Base-by-base conservation (phyloP, 2,113 vertebrate genomes). In the Ciconia boyciana region DNA sequence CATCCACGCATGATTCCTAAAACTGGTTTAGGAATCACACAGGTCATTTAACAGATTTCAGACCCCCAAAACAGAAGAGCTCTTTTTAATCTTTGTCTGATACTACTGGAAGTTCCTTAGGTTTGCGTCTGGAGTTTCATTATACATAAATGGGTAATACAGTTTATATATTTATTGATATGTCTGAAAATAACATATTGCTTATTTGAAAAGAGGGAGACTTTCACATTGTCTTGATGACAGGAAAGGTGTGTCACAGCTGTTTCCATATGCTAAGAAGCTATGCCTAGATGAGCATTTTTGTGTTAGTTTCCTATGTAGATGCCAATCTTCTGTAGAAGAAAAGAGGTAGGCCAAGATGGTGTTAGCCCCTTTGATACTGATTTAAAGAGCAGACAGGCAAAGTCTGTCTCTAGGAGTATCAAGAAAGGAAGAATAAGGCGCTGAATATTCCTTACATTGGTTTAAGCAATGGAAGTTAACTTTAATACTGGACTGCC, bases 1-100 rank as follows among this genome's bases (percentile, higher is more conserved):
- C n/a, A 8, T 24, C 31, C 44, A 32, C 1, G 0, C 52, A 77
- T 1, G 0, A 15, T 64, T 58, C 43, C 80, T 52, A 57, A 51
- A 75, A 54, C 0, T 39, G 10, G 6, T 24, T 43, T n/a, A n/a
- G n/a, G n/a, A n/a, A 22, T 68, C 3, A 1, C 60, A 58, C 17
- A 46, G 55, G 55, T 57, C 2, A 44, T 70, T 70, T 61, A 70
- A 74, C 19, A 66, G 11, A 51, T 62, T 78, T 48, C 39, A 31
- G 15, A 78, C 49, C 17, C 49, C 16, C 31, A 46, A 26, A 93
- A n/a, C 6, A 21, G n/a, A 15, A 52, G 14, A n/a, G 9, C 7
- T 84, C 36, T 77, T 66, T 11, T 43, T 28, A 32, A 20, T 28
- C 52, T 68, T 75, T 61, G 16, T 13, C 39, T 41, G 16, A 29